Evolutionary conservation across 2,888 invertebrate species (phyloP).

Genomic region (Cephonodes hylas): DNA sequence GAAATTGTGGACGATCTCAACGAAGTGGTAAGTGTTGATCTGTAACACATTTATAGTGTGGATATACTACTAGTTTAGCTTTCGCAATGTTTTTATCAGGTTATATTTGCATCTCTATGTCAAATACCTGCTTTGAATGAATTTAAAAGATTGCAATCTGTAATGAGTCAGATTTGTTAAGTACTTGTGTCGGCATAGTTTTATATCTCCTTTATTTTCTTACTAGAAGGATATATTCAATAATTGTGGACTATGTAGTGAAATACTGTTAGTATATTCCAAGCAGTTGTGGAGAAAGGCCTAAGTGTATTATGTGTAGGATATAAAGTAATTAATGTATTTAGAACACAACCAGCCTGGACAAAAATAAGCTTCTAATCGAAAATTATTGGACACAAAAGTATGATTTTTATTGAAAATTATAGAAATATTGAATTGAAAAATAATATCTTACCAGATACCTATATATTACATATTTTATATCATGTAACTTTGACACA

Average conservation of each 20-base stretch:
- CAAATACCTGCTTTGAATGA: neutral
- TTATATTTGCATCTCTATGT: too few species aligned
- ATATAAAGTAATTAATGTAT: neutral
- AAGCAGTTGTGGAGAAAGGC: neutral
- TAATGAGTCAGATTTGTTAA: neutral
- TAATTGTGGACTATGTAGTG: neutral
- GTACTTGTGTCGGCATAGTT: neutral
- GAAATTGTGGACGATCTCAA: conserved; percentile 92
- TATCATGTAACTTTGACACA: too few species aligned
- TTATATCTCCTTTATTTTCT: neutral
- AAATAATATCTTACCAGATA: too few species aligned
- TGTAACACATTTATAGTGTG: neutral
- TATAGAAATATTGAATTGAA: too few species aligned
- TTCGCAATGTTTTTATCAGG: neutral
- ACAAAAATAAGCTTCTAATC: too few species aligned
- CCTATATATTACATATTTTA: too few species aligned
- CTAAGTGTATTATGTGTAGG: neutral
- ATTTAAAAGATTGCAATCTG: neutral
- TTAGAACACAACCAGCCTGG: neutral
- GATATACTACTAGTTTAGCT: neutral
- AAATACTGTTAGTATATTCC: neutral
- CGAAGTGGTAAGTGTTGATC: conserved; percentile 85
- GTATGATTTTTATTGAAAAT: too few species aligned
- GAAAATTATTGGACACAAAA: too few species aligned
- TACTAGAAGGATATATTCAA: neutral